Evolutionary conservation across 2,888 invertebrate genomes (phyloP).

Genomic region (Dasypogon diadema): DNA sequence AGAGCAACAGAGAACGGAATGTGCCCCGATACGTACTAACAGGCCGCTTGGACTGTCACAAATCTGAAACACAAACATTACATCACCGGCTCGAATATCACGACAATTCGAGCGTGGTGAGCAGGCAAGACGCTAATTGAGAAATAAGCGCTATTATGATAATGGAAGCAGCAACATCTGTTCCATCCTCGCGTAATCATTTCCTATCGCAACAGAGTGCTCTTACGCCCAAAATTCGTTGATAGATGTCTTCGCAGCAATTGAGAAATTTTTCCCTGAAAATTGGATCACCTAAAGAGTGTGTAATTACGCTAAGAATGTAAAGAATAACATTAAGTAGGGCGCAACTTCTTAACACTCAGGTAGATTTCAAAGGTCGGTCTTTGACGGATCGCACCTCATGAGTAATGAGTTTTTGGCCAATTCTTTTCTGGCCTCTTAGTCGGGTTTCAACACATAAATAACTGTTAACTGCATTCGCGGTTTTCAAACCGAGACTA

Average conservation of each 20-base stretch:
- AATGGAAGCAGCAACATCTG: background rate
- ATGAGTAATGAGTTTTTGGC: background rate
- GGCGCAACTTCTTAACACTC: background rate
- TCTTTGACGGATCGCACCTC: background rate
- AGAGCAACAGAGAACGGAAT: background rate
- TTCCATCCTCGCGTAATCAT: background rate
- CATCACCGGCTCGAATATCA: background rate
- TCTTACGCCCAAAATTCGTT: background rate
- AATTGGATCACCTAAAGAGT: background rate
- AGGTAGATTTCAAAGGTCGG: background rate
- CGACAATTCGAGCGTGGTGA: background rate
- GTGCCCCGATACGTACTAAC: background rate
- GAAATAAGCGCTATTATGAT: background rate
- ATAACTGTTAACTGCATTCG: constrained; percentile 42
- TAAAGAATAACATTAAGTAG: background rate
- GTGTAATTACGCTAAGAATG: background rate
- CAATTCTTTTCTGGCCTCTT: constrained; percentile 2
- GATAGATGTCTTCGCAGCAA: background rate
- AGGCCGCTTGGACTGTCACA: background rate
- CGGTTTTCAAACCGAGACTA: constrained; percentile 13
- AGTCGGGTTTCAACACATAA: constrained; percentile 2
- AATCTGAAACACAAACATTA: background rate
- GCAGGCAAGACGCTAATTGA: background rate
- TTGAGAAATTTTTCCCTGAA: background rate
- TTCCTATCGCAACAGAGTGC: background rate